A percentile compares a stretch with the other conserved stretches of the same genome.
Conservation (phyloP, 2,797 vertebrate genomes). For the Mastacembelus armatus region DNA sequence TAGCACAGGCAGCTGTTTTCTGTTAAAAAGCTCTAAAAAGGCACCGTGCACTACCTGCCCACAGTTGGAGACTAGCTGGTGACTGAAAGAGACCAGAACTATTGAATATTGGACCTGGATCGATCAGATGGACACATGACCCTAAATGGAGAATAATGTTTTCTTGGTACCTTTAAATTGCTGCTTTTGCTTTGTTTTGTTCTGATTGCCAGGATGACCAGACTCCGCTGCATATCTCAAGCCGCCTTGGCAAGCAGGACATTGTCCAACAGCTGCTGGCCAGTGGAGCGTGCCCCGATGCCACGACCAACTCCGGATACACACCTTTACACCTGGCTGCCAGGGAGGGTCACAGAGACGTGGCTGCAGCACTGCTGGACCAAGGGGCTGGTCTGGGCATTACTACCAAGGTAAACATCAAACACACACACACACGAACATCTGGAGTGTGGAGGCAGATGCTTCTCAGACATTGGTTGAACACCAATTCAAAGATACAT, state of each 20-base stretch:
- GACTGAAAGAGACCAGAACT: too few species aligned
- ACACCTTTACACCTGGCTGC: conserved; percentile 94
- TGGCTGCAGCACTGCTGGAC: conserved; percentile 91
- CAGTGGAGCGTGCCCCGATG: conserved; percentile 90
- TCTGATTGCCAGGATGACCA: conserved; percentile 94
- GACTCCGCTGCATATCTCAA: conserved; percentile 96
- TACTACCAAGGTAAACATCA: conserved; percentile 90
- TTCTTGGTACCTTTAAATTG: too few species aligned
- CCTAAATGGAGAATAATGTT: too few species aligned
- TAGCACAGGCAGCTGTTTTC: too few species aligned
- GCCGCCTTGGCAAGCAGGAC: conserved; percentile 94
- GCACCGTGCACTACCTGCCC: too few species aligned
- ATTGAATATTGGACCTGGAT: neutral
- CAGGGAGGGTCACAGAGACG: conserved; percentile 93
- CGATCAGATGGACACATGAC: too few species aligned
- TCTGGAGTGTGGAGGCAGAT: too few species aligned
- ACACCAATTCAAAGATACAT: too few species aligned
- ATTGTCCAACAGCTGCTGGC: conserved; percentile 94
- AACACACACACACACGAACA: neutral
- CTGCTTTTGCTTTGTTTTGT: neutral
- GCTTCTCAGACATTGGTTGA: too few species aligned
- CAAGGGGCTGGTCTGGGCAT: conserved; percentile 91
- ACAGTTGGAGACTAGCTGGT: too few species aligned
- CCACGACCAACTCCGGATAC: conserved; percentile 95
- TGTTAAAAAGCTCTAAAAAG: too few species aligned